Evolutionary conservation across 2,888 invertebrate genomes (phyloP).

Genomic region (Lasioglossum malachurum): DNA sequence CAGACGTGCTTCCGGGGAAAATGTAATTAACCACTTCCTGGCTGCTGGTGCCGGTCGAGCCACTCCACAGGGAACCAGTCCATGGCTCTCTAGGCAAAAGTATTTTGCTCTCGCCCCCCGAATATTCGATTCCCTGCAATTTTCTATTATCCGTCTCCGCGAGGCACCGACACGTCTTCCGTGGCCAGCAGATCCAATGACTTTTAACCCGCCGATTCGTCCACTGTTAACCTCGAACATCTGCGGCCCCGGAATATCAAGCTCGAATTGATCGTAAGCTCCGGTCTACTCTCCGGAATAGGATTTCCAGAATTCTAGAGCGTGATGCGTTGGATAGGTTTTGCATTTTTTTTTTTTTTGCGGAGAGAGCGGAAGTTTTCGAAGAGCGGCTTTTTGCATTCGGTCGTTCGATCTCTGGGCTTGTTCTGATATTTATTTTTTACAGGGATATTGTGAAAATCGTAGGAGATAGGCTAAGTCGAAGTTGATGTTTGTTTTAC

Average conservation of each 20-base stretch:
- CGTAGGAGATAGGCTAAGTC: neutral
- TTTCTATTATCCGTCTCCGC: neutral
- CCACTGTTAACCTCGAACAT: neutral
- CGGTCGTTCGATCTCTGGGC: neutral
- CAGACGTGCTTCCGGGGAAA: constrained; percentile 65
- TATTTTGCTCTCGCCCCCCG: constrained; percentile 20
- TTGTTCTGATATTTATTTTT: neutral
- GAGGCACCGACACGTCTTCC: constrained; percentile 3
- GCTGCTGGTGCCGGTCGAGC: constrained; percentile 36
- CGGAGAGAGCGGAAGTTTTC: neutral
- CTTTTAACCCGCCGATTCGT: neutral
- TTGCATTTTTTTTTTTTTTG: neutral
- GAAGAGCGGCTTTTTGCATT: neutral
- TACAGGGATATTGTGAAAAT: neutral
- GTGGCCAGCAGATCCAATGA: neutral
- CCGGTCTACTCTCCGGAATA: neutral
- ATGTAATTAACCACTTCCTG: constrained; percentile 70
- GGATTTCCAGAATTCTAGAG: neutral
- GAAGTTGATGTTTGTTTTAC: neutral
- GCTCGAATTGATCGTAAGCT: neutral
- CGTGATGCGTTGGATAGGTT: neutral
- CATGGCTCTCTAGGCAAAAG: constrained; percentile 31
- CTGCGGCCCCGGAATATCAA: neutral
- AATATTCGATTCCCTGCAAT: constrained; percentile 27
- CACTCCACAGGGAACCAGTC: neutral